A percentile compares a stretch with the other conserved stretches of the same genome.
phyloP scores from a whole-genome alignment of 2,113 vertebrate species.

The Limanda limanda region DNA sequence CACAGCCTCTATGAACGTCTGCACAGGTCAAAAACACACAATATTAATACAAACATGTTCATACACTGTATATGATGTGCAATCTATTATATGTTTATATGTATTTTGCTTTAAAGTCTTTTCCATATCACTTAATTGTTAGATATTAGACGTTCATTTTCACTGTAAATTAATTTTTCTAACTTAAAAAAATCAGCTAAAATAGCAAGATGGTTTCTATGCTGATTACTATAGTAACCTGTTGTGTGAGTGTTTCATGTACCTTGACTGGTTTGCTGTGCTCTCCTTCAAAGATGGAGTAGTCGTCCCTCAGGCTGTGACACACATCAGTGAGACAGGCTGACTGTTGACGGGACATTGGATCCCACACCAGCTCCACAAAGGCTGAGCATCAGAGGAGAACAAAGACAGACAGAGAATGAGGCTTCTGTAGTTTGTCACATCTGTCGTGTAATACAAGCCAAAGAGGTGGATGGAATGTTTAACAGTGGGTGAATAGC shows the following conservation, averaged over 20 bases:
- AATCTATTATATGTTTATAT: not conserved
- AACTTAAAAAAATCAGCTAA: not conserved
- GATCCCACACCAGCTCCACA: constrained; percentile 91
- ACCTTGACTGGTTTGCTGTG: constrained; percentile 87
- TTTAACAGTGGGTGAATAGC: not conserved
- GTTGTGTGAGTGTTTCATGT: not conserved
- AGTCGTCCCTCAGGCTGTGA: constrained; percentile 83
- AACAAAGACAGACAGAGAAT: not conserved
- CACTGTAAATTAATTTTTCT: not conserved
- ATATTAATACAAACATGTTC: not conserved
- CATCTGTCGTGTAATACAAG: not conserved
- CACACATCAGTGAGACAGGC: constrained; percentile 84
- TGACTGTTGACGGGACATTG: constrained; percentile 88
- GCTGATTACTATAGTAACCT: not conserved
- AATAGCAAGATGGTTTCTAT: not conserved
- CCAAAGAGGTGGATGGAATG: not conserved
- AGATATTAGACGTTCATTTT: not conserved
- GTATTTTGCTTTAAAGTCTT: not conserved
- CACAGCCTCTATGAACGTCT: constrained; percentile 85
- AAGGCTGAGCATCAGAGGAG: constrained; percentile 78
- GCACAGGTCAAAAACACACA: constrained; percentile 42
- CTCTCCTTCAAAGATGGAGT: constrained; percentile 79
- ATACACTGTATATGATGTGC: not conserved
- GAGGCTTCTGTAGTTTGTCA: not conserved
- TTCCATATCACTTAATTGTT: not conserved